Evolutionary conservation across 2,888 invertebrate species (phyloP).

Genomic region (Hypomecis punctinalis): DNA sequence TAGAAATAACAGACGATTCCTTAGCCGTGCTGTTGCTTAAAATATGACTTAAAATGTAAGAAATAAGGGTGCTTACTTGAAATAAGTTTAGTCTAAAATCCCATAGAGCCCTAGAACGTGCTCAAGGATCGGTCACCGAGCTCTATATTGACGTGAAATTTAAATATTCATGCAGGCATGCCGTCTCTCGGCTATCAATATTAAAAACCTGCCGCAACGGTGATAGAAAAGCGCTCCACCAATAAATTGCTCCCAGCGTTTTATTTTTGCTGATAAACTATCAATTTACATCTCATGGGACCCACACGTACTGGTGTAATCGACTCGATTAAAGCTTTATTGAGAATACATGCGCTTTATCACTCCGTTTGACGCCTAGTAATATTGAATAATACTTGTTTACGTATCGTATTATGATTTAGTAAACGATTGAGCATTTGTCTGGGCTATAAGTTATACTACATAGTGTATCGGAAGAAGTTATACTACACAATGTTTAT

Average conservation of each 20-base stretch:
- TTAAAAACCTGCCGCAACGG: slow-evolving; percentile 63
- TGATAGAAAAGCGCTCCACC: slow-evolving; percentile 65
- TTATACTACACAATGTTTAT: too few species aligned
- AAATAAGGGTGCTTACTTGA: not conserved
- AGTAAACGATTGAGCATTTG: too few species aligned
- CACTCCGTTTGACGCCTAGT: slow-evolving; percentile 1
- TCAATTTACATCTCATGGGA: slow-evolving; percentile 36
- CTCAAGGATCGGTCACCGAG: slow-evolving; percentile 57
- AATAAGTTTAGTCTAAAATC: slow-evolving; percentile 5
- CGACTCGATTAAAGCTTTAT: slow-evolving; percentile 25
- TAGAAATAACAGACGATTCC: not conserved
- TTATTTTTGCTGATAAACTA: slow-evolving; percentile 42
- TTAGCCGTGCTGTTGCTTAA: not conserved
- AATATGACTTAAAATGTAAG: slow-evolving; percentile 2
- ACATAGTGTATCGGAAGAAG: too few species aligned
- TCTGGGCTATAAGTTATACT: too few species aligned
- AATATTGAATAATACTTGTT: slow-evolving; percentile 7
- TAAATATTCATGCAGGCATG: slow-evolving; percentile 71
- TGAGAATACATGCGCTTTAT: slow-evolving; percentile 12
- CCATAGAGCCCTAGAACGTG: slow-evolving; percentile 40
- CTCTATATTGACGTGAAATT: slow-evolving; percentile 60
- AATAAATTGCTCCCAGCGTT: slow-evolving; percentile 50
- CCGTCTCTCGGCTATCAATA: slow-evolving; percentile 67
- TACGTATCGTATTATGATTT: not conserved
- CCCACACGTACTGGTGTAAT: slow-evolving; percentile 32